These are phyloP conservation scores for Anthoptus insignis DNA, from an alignment of 2,888 invertebrate genomes.

Conservation along the genomic window DNA sequence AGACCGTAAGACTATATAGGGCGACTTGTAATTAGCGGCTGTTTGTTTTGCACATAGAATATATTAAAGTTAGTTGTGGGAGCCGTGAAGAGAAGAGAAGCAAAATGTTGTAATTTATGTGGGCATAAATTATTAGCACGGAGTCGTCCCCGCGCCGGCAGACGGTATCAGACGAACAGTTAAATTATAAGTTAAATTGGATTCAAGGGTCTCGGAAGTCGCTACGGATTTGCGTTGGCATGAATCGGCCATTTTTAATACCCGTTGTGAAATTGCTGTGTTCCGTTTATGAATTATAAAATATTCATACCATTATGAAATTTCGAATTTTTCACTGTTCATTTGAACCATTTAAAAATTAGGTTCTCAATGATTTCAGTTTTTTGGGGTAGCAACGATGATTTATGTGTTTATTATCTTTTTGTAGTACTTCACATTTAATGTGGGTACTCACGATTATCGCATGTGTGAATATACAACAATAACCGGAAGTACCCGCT, in stretches of 20 bases:
- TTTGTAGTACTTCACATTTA: no score
- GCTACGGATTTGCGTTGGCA: conserved; percentile 67
- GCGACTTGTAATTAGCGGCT: conserved; percentile 20
- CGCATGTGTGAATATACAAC: no score
- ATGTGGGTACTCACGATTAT: no score
- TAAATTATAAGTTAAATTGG: conserved; percentile 80
- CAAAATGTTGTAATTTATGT: conserved; percentile 71
- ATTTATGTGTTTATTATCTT: no score
- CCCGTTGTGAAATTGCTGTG: neutral
- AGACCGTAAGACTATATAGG: conserved; percentile 25
- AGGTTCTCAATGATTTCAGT: no score
- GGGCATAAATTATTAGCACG: conserved; percentile 71
- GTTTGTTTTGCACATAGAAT: conserved; percentile 32
- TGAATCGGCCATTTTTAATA: conserved; percentile 56
- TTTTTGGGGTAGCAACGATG: no score
- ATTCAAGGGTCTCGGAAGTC: conserved; percentile 69
- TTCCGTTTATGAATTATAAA: conserved; percentile 42
- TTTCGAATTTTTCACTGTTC: neutral
- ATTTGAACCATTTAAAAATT: no score
- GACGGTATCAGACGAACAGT: conserved; percentile 68
- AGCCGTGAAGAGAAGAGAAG: conserved; percentile 32
- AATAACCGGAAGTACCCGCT: no score
- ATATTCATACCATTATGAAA: neutral
- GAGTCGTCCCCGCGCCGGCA: conserved; percentile 58
- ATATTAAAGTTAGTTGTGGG: conserved; percentile 24